Evolutionary conservation across 2,888 invertebrate species (phyloP).

Genomic region (Steromphala cineraria): DNA sequence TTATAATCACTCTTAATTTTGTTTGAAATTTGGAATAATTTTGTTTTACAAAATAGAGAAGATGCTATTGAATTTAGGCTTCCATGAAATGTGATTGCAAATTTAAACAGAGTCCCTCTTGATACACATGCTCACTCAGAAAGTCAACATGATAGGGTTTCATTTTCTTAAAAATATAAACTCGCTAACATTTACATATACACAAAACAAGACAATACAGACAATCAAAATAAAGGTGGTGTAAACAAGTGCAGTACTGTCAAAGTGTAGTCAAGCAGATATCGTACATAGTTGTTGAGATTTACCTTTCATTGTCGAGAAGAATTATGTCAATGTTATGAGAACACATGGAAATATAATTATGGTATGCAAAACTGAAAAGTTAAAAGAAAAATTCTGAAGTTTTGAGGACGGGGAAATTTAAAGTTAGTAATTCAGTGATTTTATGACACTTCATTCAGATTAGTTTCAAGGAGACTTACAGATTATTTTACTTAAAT

Average conservation of each 20-base stretch:
- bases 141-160: slow-evolving; percentile 11
- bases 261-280: neutral
- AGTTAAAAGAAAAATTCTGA: no score
- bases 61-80: neutral
- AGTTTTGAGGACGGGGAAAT: no score
- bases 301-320: neutral
- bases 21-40: neutral
- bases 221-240: neutral
- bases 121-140: neutral
- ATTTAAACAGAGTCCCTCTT: slow-evolving; percentile 12
- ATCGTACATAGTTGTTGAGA: neutral
- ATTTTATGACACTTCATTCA: no score
- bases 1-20: no score
- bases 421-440: no score
- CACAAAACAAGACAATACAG: neutral
- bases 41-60: neutral
- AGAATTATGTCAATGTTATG: neutral
- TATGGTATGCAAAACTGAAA: no score
- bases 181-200: neutral
- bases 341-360: no score
- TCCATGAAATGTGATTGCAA: neutral
- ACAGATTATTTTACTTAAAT: no score
- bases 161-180: slow-evolving; percentile 9
- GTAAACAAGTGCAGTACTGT: neutral
- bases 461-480: no score